Evolutionary conservation across 2,888 invertebrate genomes (phyloP).

Genomic region (Eumacrocentrus americanus): DNA sequence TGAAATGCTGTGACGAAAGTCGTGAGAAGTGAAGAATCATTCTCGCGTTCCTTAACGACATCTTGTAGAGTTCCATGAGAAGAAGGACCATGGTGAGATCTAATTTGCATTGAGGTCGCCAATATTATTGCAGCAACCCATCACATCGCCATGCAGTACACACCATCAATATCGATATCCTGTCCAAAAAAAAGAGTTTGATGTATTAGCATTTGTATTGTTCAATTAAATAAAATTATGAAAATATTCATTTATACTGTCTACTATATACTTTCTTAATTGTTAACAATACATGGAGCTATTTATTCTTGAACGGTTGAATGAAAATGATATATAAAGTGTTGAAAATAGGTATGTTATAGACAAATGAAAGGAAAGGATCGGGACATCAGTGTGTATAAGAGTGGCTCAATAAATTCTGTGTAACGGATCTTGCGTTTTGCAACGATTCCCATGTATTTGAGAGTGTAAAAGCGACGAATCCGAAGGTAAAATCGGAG

Average conservation of each 20-base stretch:
- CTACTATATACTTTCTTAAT: too few relatives aligned
- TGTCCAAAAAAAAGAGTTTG: neutral
- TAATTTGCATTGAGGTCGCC: constrained; percentile 12
- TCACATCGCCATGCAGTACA: too few relatives aligned
- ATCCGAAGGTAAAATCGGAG: constrained; percentile 30
- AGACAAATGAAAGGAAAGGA: neutral
- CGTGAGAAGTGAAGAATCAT: constrained; percentile 1
- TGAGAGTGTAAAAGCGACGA: constrained; percentile 10
- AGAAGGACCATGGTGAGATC: neutral
- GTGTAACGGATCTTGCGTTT: constrained; percentile 24
- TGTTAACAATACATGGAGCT: too few relatives aligned
- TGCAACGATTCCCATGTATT: constrained; percentile 27
- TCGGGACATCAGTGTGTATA: neutral
- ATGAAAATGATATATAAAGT: neutral
- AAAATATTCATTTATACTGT: too few relatives aligned
- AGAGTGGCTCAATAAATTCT: constrained; percentile 17
- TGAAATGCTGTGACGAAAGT: constrained; percentile 7
- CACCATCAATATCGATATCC: too few relatives aligned
- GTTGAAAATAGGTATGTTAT: neutral
- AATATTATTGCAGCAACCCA: too few relatives aligned
- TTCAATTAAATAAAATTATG: too few relatives aligned
- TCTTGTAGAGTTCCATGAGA: neutral
- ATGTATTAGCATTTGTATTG: too few relatives aligned
- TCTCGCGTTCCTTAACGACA: constrained; percentile 1
- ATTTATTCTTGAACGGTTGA: too few relatives aligned